Percentiles rank a stretch among this genome's conserved stretches.
phyloP scores from a whole-genome alignment of 2,113 vertebrate species.

The Protobothrops flavoviridis region DNA sequence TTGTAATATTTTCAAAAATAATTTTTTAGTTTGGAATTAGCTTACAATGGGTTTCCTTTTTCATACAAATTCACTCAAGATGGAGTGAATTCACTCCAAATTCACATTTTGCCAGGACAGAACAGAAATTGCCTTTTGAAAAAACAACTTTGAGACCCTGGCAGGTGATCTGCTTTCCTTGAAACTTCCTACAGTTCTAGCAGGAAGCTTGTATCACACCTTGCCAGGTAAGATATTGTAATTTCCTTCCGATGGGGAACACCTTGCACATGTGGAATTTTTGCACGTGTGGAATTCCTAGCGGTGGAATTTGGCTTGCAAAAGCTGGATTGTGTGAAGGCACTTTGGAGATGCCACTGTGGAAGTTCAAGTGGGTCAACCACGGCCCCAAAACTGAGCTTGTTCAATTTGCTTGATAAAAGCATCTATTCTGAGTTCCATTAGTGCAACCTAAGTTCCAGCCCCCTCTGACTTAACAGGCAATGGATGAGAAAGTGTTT shows the following conservation, averaged over 20 bases:
- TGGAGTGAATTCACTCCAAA: too few species aligned
- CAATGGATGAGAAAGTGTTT: not conserved
- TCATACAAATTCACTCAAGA: not conserved
- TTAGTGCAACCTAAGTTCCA: not conserved
- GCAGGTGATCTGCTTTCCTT: not conserved
- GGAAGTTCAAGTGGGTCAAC: too few species aligned
- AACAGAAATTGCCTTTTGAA: not conserved
- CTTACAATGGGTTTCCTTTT: slow-evolving; percentile 5
- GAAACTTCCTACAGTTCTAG: not conserved
- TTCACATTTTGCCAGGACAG: not conserved
- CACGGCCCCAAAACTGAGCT: not conserved
- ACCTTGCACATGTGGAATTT: not conserved
- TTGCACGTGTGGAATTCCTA: not conserved
- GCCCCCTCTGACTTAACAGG: not conserved
- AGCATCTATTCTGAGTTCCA: not conserved
- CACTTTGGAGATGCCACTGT: not conserved
- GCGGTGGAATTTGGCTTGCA: not conserved
- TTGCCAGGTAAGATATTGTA: not conserved
- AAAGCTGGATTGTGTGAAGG: not conserved
- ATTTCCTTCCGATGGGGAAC: not conserved
- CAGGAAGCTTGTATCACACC: not conserved
- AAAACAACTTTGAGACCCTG: not conserved
- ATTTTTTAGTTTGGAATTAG: not conserved
- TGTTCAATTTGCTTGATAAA: too few species aligned
- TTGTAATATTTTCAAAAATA: not conserved